phyloP scores from a whole-genome alignment of 2,113 vertebrate genomes.

The Corvus hawaiiensis region DNA sequence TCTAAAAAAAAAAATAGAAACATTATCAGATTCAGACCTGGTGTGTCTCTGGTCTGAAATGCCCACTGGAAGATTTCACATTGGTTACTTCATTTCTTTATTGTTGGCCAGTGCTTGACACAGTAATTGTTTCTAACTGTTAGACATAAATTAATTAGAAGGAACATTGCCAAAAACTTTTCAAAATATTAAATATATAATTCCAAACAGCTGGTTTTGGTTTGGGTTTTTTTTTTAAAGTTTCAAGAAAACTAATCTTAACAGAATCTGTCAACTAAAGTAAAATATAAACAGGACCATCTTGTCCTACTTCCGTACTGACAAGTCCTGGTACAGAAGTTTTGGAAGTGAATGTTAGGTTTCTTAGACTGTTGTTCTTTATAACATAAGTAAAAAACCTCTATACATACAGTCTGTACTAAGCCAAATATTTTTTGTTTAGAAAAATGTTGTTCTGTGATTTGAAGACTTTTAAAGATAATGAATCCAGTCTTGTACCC shows the following conservation, averaged over 20 bases:
- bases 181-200: background rate
- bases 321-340: background rate
- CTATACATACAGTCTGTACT: background rate
- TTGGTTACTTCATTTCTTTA: background rate
- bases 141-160: background rate
- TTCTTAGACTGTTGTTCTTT: background rate
- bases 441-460: background rate
- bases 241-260: background rate
- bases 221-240: background rate
- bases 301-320: background rate
- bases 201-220: background rate
- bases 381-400: background rate
- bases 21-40: background rate
- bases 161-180: background rate
- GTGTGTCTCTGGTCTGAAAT: background rate
- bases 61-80: background rate
- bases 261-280: background rate
- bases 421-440: background rate
- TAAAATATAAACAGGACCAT: background rate
- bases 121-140: background rate
- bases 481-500: background rate
- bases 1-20: background rate
- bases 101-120: background rate
- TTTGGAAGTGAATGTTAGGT: background rate
- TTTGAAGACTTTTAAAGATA: background rate